Evolutionary conservation across 2,888 invertebrate species (phyloP), one percentile per base, ranked within the genome.

Genomic region (Erebia epiphron): DNA sequence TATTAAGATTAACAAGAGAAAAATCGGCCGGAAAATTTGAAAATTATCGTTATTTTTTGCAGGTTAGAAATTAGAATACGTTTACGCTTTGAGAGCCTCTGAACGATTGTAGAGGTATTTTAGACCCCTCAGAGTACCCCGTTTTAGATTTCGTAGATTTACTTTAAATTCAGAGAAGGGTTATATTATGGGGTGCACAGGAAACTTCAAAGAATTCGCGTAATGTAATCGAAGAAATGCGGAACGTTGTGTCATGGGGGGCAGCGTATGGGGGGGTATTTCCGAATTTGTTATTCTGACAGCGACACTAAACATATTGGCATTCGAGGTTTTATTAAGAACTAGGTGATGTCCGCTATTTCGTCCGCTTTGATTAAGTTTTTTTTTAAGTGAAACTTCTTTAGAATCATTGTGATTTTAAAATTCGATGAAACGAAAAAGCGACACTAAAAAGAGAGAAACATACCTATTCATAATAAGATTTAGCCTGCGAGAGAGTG

Each of bases 161-260:
- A 73, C 69, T 73, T 71, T 68, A 73, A 69, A 73, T 73, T 73
- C 73, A 69, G 64, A 71, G 72, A 62, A 69, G 69, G 69, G 57
- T 62, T 66, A 56, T 64, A 43, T 18, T 64, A 43, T 18, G 66
- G 68, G 21, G 66, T 16, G 60, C 16, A 67, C 43, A 63, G 63
- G 56, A 61, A 67, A 72, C 67, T 69, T 72, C 72, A 72, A 72
- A 72, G 72, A 72, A 72, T 69, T 72, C 57, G 41, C 49, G 46
- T 72, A 72, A 72, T 72, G 35, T 14, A 67, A 72, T 61, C 54
- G 52, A 56, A 66, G 43, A 16, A 54, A 56, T 56, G 46, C 56
- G 56, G 43, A 41, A 43, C 13, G 13, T 46, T 66, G 54, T 54
- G 56, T 57, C 14, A 46, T 13, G 21, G 18, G 18, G 66, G 66